Evolutionary conservation across 2,797 vertebrate species (phyloP).

Genomic region (Cygnus olor): DNA sequence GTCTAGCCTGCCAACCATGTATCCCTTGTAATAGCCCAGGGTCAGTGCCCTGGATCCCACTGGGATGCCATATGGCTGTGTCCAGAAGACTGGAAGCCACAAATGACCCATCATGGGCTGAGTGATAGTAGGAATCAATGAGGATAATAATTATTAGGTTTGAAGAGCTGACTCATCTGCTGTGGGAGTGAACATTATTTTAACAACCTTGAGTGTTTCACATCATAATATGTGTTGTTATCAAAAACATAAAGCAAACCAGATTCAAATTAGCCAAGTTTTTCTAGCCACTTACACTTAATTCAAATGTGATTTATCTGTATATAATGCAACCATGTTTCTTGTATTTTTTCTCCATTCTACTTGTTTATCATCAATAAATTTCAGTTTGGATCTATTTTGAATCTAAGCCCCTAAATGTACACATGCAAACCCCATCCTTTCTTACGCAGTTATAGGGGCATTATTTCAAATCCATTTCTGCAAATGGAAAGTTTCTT

Average conservation of each 20-base stretch:
- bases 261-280: neutral
- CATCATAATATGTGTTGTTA: neutral
- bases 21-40: conserved; percentile 45
- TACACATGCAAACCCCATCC: neutral
- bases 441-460: neutral
- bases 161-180: conserved; percentile 23
- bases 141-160: conserved; percentile 51
- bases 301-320: neutral
- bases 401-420: neutral
- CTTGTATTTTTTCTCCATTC: neutral
- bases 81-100: conserved; percentile 53
- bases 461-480: neutral
- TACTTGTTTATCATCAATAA: neutral
- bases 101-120: conserved; percentile 8
- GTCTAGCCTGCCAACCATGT: conserved; percentile 11
- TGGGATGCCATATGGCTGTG: conserved; percentile 31
- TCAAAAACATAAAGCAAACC: neutral
- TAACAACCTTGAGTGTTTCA: conserved; percentile 39
- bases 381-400: neutral
- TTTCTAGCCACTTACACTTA: neutral
- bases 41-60: conserved; percentile 21
- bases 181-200: conserved; percentile 42
- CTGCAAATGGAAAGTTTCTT: neutral
- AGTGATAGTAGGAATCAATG: conserved; percentile 43
- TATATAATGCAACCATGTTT: rapidly evolving